Evolutionary conservation across 92 coral and sea anemone genomes (phyloP), one percentile per base, ranked within the genome.

Genomic region (Parazoanthus atlanticus): DNA sequence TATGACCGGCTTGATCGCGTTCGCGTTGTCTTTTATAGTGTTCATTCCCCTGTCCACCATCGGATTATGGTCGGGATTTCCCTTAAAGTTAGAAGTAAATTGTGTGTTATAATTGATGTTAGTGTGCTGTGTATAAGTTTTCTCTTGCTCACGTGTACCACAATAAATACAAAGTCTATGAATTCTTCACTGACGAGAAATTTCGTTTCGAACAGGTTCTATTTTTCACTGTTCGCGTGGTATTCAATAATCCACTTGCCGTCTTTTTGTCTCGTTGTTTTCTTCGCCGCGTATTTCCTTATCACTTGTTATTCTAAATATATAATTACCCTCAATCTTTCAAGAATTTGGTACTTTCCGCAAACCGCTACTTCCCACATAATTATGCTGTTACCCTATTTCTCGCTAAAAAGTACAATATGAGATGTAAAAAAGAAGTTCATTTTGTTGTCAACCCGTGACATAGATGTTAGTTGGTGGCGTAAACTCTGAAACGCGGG

Each of bases 401-500:
- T 9, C 49, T 1, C 12, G 49, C 43, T 4, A 40, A 40, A 40
- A 40, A n/a, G 8, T 66, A 58, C 54, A 65, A n/a, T 64, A 81
- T 25, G 1, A 5, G 76, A 82, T 43, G 16, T 26, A 69, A 81
- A 69, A 67, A 83, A 41, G 58, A 69, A 69, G 23, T 61, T 52
- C 70, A 8, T 56, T 61, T 61, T 58, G 54, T 61, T 34, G 65
- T 32, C 2, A 23, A 29, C 47, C 10, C 10, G 38, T 5, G 3
- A 41, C 47, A 41, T 41, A 5, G 47, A 43, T 46, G 49, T 46
- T 11, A 11, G 49, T 0, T 6, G 49, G 49, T 46, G 78, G 9
- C 67, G 25, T 36, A 72, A 84, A 74, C 74, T 84, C 26, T 16
- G 64, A 84, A 74, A 12, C 78, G 87, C 78, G 78, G 87, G 67